Evolutionary conservation across 2,888 invertebrate species (phyloP).

Genomic region (Orthosia gracilis): DNA sequence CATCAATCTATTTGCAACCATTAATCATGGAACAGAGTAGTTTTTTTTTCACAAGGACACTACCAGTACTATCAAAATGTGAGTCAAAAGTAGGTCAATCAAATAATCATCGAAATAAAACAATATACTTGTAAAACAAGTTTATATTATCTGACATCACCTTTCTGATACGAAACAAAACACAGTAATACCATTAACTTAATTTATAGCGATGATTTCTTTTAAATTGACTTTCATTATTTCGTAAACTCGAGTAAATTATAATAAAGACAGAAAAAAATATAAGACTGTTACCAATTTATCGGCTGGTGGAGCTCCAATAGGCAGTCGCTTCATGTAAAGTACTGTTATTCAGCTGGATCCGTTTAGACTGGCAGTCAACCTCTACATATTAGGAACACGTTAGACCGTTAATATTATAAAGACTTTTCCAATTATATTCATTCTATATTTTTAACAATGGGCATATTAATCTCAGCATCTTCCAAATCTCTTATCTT

Average conservation of each 20-base stretch:
- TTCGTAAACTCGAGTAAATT: not conserved
- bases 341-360: no score
- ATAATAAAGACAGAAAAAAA: not conserved
- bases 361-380: no score
- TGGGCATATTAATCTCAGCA: constrained; percentile 25
- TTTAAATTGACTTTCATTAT: not conserved
- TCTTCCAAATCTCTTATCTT: constrained; percentile 22
- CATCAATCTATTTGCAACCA: not conserved
- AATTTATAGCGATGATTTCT: not conserved
- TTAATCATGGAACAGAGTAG: not conserved
- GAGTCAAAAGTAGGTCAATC: not conserved
- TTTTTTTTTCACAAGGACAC: not conserved
- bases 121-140: not conserved
- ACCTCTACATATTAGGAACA: no score
- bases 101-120: constrained; percentile 21
- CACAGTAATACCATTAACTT: not conserved
- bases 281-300: no score
- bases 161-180: not conserved
- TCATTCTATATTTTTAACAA: constrained; percentile 26
- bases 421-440: not conserved
- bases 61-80: not conserved
- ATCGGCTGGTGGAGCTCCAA: no score
- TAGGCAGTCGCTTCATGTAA: no score
- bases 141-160: constrained; percentile 2
- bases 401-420: no score